Evolutionary conservation across 2,888 invertebrate species (phyloP).

Genomic region (Cyclophora albipunctata): DNA sequence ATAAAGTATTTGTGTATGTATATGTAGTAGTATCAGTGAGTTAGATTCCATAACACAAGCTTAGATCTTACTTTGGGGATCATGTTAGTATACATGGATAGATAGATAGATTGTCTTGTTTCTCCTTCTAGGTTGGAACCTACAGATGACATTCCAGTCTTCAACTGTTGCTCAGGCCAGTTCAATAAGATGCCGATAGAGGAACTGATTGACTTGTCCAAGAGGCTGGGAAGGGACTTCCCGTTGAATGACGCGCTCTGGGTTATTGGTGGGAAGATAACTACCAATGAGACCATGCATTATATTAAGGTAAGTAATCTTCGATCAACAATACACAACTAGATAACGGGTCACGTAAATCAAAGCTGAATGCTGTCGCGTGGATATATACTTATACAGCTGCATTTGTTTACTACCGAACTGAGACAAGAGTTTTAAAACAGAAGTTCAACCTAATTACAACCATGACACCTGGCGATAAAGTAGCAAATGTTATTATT

Average conservation of each 20-base stretch:
- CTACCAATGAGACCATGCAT: constrained; percentile 76
- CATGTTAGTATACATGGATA: not conserved
- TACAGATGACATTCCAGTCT: constrained; percentile 76
- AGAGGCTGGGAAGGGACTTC: constrained; percentile 57
- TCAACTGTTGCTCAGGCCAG: constrained; percentile 86
- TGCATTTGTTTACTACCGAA: no score
- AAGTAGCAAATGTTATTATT: no score
- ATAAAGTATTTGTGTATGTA: not conserved
- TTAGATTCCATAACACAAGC: no score
- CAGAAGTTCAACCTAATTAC: no score
- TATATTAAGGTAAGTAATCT: constrained; percentile 70
- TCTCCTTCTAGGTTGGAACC: constrained; percentile 10
- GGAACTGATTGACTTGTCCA: constrained; percentile 75
- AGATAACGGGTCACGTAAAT: no score
- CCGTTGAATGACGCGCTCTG: constrained; percentile 84
- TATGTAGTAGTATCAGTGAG: no score
- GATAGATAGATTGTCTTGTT: not conserved
- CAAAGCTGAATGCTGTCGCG: no score
- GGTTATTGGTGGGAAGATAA: constrained; percentile 77
- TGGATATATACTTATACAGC: no score
- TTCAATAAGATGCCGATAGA: constrained; percentile 80
- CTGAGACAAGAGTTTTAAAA: no score
- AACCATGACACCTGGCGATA: no score
- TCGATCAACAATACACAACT: not conserved
- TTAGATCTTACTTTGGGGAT: not conserved